Evolutionary conservation across 1,140 invertebrate species (phyloP), one percentile per base, ranked within the genome.

Genomic region (Apis florea): DNA sequence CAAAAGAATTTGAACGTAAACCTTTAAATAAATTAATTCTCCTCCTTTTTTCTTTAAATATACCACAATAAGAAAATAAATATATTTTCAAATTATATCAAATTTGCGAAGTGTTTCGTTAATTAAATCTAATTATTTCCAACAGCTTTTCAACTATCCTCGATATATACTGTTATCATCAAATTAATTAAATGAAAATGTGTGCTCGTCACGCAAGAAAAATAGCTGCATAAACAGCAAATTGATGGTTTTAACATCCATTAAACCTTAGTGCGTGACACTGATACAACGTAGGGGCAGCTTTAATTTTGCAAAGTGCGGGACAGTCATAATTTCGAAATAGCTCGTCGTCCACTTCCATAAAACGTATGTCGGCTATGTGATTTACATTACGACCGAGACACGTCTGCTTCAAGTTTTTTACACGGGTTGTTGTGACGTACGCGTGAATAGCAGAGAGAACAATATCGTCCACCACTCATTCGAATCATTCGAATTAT

Each of bases 241-340:
- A 67, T 67, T 47, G 31, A n/a, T 19, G 49, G 53, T n/a, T 58
- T 78, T 85, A 81, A 79, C 78, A 68, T 72, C 58, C 19, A 76
- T 68, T 47, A 70, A 54, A 54, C 67, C 61, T 69, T 75, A 59
- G 21, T 64, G 40, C 59, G 66, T 63, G 63, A 85, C 54, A 13
- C 11, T 78, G 58, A 78, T 83, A 84, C 73, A 84, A 79, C 69
- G 51, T 66, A 15, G 8, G 51, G 53, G 68, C 49, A 53, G 51
- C 79, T 84, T 76, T 84, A 85, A 85, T 81, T 81, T 81, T 81
- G 74, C 83, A 81, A 72, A 84, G 79, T 85, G 83, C 84, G 73
- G 40, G 63, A 31, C 69, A 26, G 24, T 78, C 56, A 64, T 85
- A 85, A 85, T 82, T 85, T 80, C 67, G 70, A 68, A 85, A 82